Evolutionary conservation across 2,888 invertebrate species (phyloP), one percentile per base, ranked within the genome.

Genomic region (Stenoptilia bipunctidactyla): DNA sequence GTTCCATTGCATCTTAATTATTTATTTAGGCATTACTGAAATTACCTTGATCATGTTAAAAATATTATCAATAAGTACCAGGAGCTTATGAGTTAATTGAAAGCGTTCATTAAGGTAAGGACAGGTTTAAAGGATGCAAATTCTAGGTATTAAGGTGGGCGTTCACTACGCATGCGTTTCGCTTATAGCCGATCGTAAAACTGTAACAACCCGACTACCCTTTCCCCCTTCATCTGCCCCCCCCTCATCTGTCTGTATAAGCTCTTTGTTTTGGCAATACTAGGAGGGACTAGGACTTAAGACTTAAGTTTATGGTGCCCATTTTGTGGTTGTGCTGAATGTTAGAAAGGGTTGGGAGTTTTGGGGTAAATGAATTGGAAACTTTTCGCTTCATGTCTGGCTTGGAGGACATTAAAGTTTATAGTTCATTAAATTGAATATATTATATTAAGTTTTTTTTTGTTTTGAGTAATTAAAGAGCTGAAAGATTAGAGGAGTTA

Each of bases 151-250:
- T n/a, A 8, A 30, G 10, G 5, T 25, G 2, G 12, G 30, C n/a
- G 9, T 4, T n/a, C 76, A 76, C 13, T 58, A 74, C 80, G 80
- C 80, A 79, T 79, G 80, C 72, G 77, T 79, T 67, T 61, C 62
- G 58, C 62, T 66, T 59, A 68, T 70, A 73, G 72, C 74, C 70
- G 72, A 67, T 79, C 82, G 76, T 83, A 82, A 82, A 83, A 79
- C 66, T 65, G 76, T 75, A 67, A 77, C 74, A 69, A 59, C 72
- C n/a, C 66, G 37, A 53, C 54, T 49, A 51, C 54, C 59, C 56
- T 59, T 58, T 58, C 52, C 44, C 41, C 38, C 40, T 49, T 53
- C 52, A 47, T 41, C 42, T 43, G 43, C 45, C 40, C n/a, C 35
- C 46, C 47, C 45, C 49, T 44, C 44, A 46, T 56, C 68, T 56